A percentile compares a stretch with the other conserved stretches of the same genome.
Conservation (phyloP, 2,888 invertebrate genomes). For the Monochamus alternatus region DNA sequence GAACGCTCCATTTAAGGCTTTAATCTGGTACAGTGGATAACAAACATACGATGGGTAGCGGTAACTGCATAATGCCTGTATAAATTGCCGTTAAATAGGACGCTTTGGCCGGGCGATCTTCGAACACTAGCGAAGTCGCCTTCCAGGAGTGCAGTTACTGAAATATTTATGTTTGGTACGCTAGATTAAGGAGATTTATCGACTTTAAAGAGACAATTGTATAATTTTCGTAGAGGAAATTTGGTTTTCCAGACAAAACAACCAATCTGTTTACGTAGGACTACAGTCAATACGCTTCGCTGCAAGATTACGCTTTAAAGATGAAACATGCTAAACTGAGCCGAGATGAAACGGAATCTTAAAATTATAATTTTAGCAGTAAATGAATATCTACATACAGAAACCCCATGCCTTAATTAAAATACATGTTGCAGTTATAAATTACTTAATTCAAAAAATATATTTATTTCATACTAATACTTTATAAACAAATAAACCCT, state of each 20-base stretch:
- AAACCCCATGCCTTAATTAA: too few relatives aligned
- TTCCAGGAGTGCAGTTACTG: slow-evolving; percentile 23
- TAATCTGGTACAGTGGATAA: slow-evolving; percentile 57
- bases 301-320: background rate
- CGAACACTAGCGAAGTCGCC: slow-evolving; percentile 8
- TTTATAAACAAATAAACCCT: too few relatives aligned
- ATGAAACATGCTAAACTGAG: too few relatives aligned
- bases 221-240: slow-evolving; percentile 4
- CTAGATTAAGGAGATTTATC: slow-evolving; percentile 21
- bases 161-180: slow-evolving; percentile 25
- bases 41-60: slow-evolving; percentile 47
- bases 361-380: too few relatives aligned
- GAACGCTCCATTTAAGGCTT: slow-evolving; percentile 60
- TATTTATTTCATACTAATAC: too few relatives aligned
- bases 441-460: too few relatives aligned
- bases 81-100: slow-evolving; percentile 51
- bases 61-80: slow-evolving; percentile 53
- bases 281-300: background rate
- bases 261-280: background rate
- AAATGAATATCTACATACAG: too few relatives aligned
- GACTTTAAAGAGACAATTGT: background rate
- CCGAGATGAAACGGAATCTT: too few relatives aligned
- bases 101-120: slow-evolving; percentile 31
- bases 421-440: too few relatives aligned
- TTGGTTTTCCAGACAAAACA: slow-evolving; percentile 8